Conservation (phyloP, 2,888 invertebrate species). For the Serripes groenlandicus region DNA sequence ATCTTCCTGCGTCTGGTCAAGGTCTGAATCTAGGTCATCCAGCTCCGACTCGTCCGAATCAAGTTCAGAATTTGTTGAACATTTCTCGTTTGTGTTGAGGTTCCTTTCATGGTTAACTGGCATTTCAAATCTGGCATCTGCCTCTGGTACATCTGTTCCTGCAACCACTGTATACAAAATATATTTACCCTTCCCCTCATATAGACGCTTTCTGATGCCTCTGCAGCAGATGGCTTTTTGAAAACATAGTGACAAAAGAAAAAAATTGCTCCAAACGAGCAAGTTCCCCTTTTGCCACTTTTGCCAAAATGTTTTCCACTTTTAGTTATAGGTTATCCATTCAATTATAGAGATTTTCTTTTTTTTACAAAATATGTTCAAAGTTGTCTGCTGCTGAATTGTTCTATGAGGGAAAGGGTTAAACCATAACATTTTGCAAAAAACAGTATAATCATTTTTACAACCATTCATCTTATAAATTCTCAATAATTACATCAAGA, state of each 20-base stretch:
- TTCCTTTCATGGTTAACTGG: background rate
- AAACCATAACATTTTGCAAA: too few relatives aligned
- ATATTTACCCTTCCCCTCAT: background rate
- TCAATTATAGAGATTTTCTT: too few relatives aligned
- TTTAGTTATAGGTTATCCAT: too few relatives aligned
- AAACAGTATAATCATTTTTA: too few relatives aligned
- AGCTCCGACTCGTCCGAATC: slow-evolving; percentile 72
- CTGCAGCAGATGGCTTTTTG: background rate
- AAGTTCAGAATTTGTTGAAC: slow-evolving; percentile 60
- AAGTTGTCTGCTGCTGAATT: too few relatives aligned
- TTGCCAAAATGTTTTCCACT: background rate
- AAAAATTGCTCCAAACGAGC: background rate
- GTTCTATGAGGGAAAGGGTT: too few relatives aligned
- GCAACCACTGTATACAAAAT: background rate
- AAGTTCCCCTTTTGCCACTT: background rate
- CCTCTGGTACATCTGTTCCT: slow-evolving; percentile 14
- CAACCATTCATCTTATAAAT: too few relatives aligned
- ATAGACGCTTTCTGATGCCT: background rate
- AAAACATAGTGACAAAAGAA: background rate
- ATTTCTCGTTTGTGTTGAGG: background rate
- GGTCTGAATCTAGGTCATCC: slow-evolving; percentile 68
- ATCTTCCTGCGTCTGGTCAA: slow-evolving; percentile 69
- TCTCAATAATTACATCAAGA: too few relatives aligned
- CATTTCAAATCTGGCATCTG: background rate
- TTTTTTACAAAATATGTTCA: too few relatives aligned